These are phyloP conservation scores for Lydus trimaculatus DNA, from an alignment of 2,888 invertebrate species.

Conservation along the genomic window DNA sequence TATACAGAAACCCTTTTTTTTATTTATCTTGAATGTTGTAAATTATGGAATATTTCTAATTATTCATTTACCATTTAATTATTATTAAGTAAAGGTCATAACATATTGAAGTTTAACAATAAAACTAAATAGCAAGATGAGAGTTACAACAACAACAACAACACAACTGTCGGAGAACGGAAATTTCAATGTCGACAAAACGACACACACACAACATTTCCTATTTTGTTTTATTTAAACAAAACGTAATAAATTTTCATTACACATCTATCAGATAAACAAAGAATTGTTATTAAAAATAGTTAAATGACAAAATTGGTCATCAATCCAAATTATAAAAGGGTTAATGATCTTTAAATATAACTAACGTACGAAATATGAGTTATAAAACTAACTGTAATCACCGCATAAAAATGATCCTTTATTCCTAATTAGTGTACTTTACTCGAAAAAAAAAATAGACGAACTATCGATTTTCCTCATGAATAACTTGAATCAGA, in stretches of 20 bases:
- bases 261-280: too few species aligned
- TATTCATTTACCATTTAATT: too few species aligned
- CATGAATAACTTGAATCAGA: neutral
- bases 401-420: neutral
- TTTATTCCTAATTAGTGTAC: neutral
- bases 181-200: conserved; percentile 7
- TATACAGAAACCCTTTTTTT: neutral
- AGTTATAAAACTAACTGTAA: neutral
- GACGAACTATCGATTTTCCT: neutral
- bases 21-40: neutral
- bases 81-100: neutral
- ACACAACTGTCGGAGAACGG: neutral
- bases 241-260: neutral
- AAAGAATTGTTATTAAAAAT: too few species aligned
- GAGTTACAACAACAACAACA: neutral
- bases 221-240: neutral
- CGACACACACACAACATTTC: neutral
- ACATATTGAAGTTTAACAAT: neutral
- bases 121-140: neutral
- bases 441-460: neutral
- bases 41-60: too few species aligned
- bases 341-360: neutral
- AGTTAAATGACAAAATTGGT: neutral
- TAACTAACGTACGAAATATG: neutral
- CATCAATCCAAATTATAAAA: neutral